These are phyloP conservation scores for Drosophila yakuba DNA, from an alignment of 1,140 invertebrate species.

Conservation along the genomic window DNA sequence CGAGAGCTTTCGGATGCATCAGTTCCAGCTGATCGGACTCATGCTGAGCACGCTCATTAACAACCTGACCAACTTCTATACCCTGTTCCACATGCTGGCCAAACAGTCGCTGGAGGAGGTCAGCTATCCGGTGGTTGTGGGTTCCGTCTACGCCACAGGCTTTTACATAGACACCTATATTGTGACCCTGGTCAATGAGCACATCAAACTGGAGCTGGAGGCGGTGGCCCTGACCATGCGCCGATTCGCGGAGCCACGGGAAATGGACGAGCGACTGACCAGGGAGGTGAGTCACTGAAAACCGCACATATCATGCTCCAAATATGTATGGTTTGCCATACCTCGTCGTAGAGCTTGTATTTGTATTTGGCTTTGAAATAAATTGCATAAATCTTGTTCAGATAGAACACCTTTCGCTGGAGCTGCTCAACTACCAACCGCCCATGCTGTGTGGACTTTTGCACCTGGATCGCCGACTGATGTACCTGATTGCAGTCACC, in stretches of 20 bases:
- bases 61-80: slow-evolving; percentile 73
- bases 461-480: slow-evolving; percentile 63
- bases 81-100: slow-evolving; percentile 69
- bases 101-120: slow-evolving; percentile 48
- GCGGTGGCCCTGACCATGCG: slow-evolving; percentile 49
- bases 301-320: neutral
- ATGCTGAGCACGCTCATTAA: slow-evolving; percentile 74
- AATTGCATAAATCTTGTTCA: neutral
- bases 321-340: too few relatives aligned
- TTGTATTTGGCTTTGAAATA: neutral
- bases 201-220: slow-evolving; percentile 60
- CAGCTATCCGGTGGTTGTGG: slow-evolving; percentile 54
- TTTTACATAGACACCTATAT: slow-evolving; percentile 78
- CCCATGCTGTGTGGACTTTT: slow-evolving; percentile 68
- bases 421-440: slow-evolving; percentile 38
- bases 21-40: slow-evolving; percentile 70
- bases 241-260: slow-evolving; percentile 38
- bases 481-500: slow-evolving; percentile 68
- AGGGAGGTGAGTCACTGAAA: slow-evolving; percentile 34
- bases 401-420: slow-evolving; percentile 69
- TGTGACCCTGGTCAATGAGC: slow-evolving; percentile 67
- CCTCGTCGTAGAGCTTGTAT: too few relatives aligned
- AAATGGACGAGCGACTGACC: slow-evolving; percentile 33
- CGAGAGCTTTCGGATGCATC: slow-evolving; percentile 64
- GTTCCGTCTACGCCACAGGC: slow-evolving; percentile 56